Evolutionary conservation across 1,140 invertebrate genomes (phyloP).

Genomic region (Euura lappo): DNA sequence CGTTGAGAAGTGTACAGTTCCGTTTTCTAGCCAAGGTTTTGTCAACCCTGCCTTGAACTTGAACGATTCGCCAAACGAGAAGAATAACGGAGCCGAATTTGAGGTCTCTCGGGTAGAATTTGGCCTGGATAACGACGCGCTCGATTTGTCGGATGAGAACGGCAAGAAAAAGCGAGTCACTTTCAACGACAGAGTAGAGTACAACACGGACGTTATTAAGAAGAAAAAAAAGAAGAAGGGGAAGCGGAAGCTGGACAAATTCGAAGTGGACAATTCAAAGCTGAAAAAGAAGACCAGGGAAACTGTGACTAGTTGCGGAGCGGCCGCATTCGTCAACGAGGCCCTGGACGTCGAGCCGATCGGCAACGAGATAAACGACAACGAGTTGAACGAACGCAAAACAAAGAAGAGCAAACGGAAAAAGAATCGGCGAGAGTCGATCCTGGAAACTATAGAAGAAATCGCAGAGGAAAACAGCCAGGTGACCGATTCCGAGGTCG

Average conservation of each 20-base stretch:
- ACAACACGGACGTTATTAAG: constrained; percentile 40
- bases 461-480: constrained; percentile 41
- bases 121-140: constrained; percentile 48
- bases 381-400: constrained; percentile 43
- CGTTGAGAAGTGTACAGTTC: constrained; percentile 5
- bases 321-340: constrained; percentile 36
- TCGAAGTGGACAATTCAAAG: constrained; percentile 50
- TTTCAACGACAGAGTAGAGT: constrained; percentile 54
- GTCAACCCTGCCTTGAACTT: constrained; percentile 42
- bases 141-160: constrained; percentile 51
- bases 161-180: constrained; percentile 48
- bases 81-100: constrained; percentile 36
- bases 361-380: constrained; percentile 40
- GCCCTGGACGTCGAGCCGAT: constrained; percentile 39
- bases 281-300: constrained; percentile 36
- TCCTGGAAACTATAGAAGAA: constrained; percentile 48
- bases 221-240: constrained; percentile 34
- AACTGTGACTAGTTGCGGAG: background rate
- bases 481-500: background rate
- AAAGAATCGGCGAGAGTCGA: constrained; percentile 30
- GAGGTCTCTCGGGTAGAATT: constrained; percentile 44
- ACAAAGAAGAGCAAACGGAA: constrained; percentile 35
- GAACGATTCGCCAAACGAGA: constrained; percentile 19
- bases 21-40: constrained; percentile 24
- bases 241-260: constrained; percentile 46